Percentiles rank a stretch among this genome's conserved stretches.
Conservation (phyloP, 1,140 invertebrate species). For the Aporrectodea caliginosa region DNA sequence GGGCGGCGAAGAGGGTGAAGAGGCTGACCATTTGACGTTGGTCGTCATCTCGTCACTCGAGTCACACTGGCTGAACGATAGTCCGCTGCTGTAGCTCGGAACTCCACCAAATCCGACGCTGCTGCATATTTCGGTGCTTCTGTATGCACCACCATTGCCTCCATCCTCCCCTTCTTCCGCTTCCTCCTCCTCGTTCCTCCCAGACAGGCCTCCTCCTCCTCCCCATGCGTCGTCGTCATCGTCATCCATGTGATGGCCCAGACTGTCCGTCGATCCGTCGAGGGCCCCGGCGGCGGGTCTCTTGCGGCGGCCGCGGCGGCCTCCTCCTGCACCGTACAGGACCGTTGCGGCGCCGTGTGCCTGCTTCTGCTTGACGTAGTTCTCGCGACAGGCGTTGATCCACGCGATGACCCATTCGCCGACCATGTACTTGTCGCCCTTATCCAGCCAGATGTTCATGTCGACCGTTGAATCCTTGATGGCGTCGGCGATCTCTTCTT, state of each 20-base stretch:
- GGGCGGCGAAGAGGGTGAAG: background rate
- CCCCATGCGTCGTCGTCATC: constrained; percentile 1
- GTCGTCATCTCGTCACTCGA: background rate
- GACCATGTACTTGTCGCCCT: constrained; percentile 27
- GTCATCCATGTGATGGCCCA: background rate
- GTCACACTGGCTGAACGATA: background rate
- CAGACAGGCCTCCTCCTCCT: background rate
- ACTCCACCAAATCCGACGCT: background rate
- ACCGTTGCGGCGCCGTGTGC: background rate
- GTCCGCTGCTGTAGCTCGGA: background rate
- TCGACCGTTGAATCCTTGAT: constrained; percentile 30
- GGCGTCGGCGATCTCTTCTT: constrained; percentile 32
- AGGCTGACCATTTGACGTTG: background rate
- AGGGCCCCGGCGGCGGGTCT: background rate
- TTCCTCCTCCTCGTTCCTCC: background rate
- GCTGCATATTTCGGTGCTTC: background rate
- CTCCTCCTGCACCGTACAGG: background rate
- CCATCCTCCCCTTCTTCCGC: background rate
- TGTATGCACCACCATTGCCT: background rate
- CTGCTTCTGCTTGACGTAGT: constrained; percentile 18
- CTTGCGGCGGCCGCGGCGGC: no score
- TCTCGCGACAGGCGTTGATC: constrained; percentile 28
- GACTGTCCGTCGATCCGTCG: background rate
- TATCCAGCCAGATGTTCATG: constrained; percentile 26
- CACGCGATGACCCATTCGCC: constrained; percentile 34